phyloP scores from a whole-genome alignment of 2,888 invertebrate species.

The Sepiola atlantica region DNA sequence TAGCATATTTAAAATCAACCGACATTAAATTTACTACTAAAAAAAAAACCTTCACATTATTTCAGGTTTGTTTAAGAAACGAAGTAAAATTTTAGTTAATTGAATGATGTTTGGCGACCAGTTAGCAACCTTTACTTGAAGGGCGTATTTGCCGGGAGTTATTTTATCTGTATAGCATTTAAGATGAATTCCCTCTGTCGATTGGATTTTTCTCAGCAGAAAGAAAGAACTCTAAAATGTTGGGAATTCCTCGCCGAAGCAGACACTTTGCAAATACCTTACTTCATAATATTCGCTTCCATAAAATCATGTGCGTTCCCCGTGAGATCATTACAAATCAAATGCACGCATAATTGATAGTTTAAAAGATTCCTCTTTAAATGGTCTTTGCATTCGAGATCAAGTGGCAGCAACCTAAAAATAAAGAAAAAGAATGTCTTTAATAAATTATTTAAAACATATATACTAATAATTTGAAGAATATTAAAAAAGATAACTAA shows the following conservation, averaged over 20 bases:
- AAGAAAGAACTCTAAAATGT: not conserved
- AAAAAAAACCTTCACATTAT: not conserved
- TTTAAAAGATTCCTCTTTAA: not conserved
- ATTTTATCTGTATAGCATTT: not conserved
- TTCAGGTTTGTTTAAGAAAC: not conserved
- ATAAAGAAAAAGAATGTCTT: not conserved
- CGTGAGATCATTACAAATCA: not conserved
- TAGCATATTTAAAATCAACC: not conserved
- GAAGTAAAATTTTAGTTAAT: not conserved
- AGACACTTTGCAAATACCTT: not conserved
- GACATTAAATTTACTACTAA: not conserved
- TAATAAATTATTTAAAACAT: not conserved
- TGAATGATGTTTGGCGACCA: not conserved
- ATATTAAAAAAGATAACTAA: too few relatives aligned
- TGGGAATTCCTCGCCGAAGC: not conserved
- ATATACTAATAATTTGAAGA: not conserved
- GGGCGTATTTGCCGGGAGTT: not conserved
- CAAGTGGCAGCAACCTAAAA: not conserved
- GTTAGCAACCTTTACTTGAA: not conserved
- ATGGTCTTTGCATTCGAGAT: not conserved
- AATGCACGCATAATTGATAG: not conserved
- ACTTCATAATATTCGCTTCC: not conserved
- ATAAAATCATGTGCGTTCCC: not conserved
- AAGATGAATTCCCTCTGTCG: too few relatives aligned
- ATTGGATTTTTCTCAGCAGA: too few relatives aligned